Conservation (phyloP, 2,797 vertebrate species). For the Pampus argenteus region DNA sequence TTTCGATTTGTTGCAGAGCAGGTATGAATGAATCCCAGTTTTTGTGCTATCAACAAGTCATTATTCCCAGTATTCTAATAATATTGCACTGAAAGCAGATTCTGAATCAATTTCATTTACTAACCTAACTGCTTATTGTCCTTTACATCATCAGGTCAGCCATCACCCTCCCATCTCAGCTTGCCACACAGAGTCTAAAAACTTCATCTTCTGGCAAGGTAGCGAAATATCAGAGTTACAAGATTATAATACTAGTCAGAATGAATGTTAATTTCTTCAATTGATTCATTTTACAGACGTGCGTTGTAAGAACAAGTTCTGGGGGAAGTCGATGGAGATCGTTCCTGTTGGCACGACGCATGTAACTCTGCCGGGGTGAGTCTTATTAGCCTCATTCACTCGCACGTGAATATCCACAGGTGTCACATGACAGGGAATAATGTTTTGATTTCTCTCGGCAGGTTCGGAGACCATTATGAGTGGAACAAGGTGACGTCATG, state of each 20-base stretch:
- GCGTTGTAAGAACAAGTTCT: conserved; percentile 99
- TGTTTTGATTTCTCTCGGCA: conserved; percentile 52
- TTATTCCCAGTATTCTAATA: background rate
- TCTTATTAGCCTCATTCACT: conserved; percentile 42
- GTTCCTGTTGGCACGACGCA: conserved; percentile 95
- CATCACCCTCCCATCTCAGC: conserved; percentile 98
- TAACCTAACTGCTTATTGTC: conserved; percentile 37
- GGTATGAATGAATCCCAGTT: conserved; percentile 58
- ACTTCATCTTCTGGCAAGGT: conserved; percentile 99
- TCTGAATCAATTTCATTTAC: background rate
- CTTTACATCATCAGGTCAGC: conserved; percentile 88
- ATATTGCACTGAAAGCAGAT: background rate
- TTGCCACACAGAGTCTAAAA: conserved; percentile 95
- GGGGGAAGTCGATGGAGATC: conserved; percentile 99
- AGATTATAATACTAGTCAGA: background rate
- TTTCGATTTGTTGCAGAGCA: conserved; percentile 92
- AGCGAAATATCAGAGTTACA: conserved; percentile 42
- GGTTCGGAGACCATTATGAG: conserved; percentile 94
- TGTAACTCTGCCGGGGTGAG: conserved; percentile 92
- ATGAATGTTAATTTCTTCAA: conserved; percentile 23
- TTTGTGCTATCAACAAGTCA: background rate
- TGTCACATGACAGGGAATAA: background rate
- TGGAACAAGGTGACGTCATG: conserved; percentile 99
- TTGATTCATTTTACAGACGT: conserved; percentile 85
- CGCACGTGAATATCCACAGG: too few species aligned